Evolutionary conservation across 2,797 vertebrate species (phyloP).

Genomic region (Hafferia zeledoni): DNA sequence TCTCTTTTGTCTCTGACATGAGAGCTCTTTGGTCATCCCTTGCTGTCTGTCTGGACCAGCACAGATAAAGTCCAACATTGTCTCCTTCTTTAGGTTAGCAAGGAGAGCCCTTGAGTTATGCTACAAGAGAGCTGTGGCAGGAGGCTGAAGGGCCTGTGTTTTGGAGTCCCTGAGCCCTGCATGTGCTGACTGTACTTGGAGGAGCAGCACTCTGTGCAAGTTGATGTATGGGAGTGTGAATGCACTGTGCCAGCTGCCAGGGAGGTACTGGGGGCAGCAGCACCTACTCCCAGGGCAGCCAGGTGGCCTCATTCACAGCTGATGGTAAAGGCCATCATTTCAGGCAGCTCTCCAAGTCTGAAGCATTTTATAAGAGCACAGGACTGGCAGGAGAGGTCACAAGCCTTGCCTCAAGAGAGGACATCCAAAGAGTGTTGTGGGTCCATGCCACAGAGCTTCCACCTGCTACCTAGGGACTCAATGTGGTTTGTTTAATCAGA

Average conservation of each 20-base stretch:
- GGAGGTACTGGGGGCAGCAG: neutral
- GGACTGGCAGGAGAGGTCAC: neutral
- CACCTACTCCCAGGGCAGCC: neutral
- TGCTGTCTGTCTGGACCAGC: accelerated
- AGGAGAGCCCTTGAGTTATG: neutral
- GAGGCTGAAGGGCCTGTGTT: neutral
- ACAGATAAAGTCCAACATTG: too few relatives aligned
- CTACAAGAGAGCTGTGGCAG: neutral
- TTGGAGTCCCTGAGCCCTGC: neutral
- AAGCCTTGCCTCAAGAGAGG: neutral
- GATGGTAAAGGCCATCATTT: neutral
- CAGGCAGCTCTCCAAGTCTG: neutral
- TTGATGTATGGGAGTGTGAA: neutral
- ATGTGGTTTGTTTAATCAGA: neutral
- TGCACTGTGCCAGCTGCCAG: neutral
- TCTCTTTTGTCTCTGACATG: neutral
- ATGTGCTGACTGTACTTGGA: neutral
- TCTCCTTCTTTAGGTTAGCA: neutral
- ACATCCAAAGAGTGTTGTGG: accelerated
- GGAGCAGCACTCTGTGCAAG: neutral
- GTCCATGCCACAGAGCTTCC: neutral
- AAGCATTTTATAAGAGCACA: neutral
- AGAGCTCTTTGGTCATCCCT: neutral
- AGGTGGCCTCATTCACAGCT: too few relatives aligned
- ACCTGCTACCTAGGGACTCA: neutral